Percentiles rank a stretch among this genome's conserved stretches.
Evolutionary conservation across 2,888 invertebrate genomes (phyloP).

Genomic region (Cacoxenus indagator): DNA sequence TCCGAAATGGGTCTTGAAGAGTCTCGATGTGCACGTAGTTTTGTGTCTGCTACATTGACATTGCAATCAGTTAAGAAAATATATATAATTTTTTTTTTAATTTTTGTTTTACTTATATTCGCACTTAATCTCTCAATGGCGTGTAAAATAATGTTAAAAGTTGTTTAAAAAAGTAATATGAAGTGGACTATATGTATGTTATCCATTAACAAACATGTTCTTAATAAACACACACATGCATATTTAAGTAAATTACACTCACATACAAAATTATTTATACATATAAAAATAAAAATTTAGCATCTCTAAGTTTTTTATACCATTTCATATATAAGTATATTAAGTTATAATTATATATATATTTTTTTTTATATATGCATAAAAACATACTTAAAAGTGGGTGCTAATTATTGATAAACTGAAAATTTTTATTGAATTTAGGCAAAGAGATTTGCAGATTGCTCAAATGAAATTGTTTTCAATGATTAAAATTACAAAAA

Average conservation of each 20-base stretch:
- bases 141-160: background rate
- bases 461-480: background rate
- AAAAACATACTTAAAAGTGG: background rate
- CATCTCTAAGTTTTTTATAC: background rate
- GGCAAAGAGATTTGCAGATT: background rate
- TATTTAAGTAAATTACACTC: background rate
- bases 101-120: background rate
- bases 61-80: too few relatives aligned
- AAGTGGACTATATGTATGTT: too few relatives aligned
- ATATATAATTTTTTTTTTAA: background rate
- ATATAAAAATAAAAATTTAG: background rate
- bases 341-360: background rate
- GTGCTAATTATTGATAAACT: conserved; percentile 2
- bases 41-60: too few relatives aligned
- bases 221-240: too few relatives aligned
- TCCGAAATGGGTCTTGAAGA: too few relatives aligned
- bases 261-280: background rate
- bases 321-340: background rate
- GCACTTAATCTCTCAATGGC: background rate
- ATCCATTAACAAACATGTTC: too few relatives aligned
- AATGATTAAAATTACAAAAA: background rate
- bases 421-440: conserved; percentile 9
- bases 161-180: background rate
- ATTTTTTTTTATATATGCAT: background rate
- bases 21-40: too few relatives aligned